phyloP scores from a whole-genome alignment of 2,113 vertebrate genomes.

The Rhynchomys soricoides region DNA sequence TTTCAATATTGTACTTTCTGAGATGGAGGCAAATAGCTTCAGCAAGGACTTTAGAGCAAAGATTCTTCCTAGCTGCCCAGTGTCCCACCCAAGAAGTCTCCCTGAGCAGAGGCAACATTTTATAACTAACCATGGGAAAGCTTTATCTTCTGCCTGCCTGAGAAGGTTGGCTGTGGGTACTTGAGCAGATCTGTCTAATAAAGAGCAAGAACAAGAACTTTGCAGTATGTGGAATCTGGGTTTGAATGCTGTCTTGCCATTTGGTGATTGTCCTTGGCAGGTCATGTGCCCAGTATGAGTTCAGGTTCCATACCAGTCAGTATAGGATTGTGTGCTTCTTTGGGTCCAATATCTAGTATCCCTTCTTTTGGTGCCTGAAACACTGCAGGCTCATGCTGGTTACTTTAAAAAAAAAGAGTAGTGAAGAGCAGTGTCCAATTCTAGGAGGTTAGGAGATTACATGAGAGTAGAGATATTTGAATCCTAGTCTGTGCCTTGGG shows the following conservation, averaged over 20 bases:
- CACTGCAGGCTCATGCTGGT: neutral
- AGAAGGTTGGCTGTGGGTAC: neutral
- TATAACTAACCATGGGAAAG: neutral
- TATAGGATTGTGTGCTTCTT: neutral
- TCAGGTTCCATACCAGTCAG: neutral
- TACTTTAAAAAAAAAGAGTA: neutral
- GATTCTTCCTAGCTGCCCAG: neutral
- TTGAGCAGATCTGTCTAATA: fast-evolving
- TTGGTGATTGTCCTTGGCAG: neutral
- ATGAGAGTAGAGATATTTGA: neutral
- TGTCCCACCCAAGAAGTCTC: neutral
- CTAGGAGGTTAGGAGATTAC: neutral
- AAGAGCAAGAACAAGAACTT: neutral
- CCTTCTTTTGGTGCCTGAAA: neutral
- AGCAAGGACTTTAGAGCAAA: slow-evolving; percentile 72
- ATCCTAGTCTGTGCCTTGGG: neutral
- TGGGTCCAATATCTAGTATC: fast-evolving
- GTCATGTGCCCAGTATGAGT: neutral
- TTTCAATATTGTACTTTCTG: slow-evolving; percentile 86
- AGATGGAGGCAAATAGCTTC: slow-evolving; percentile 81
- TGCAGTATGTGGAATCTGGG: neutral
- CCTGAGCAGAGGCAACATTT: neutral
- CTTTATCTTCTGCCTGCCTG: neutral
- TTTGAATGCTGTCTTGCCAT: neutral
- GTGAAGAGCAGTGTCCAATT: neutral